Evolutionary conservation across 2,797 vertebrate genomes (phyloP).

Genomic region (Petrocephalus sullivani): DNA sequence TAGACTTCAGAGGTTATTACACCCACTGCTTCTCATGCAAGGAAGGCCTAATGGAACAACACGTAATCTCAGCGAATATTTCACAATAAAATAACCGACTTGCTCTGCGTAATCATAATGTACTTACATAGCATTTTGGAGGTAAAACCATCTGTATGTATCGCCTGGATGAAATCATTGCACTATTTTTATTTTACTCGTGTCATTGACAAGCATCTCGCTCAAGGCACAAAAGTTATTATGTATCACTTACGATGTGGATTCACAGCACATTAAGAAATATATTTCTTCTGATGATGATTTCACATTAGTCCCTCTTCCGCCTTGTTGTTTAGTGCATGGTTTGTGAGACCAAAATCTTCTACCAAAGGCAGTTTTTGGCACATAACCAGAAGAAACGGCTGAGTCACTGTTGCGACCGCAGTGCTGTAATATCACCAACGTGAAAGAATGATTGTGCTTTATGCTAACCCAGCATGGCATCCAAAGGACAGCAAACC

Average conservation of each 20-base stretch:
- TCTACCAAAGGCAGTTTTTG: neutral
- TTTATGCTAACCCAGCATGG: neutral
- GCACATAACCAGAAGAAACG: neutral
- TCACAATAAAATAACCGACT: neutral
- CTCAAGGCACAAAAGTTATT: neutral
- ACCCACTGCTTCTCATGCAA: neutral
- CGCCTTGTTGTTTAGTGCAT: neutral
- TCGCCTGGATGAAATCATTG: neutral
- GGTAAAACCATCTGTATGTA: neutral
- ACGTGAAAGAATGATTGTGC: neutral
- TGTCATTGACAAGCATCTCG: neutral
- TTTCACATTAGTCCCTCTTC: neutral
- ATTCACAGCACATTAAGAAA: slow-evolving; percentile 13
- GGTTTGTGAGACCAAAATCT: neutral
- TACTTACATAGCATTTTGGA: neutral
- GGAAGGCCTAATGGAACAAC: neutral
- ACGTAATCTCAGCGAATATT: neutral
- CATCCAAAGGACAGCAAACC: neutral
- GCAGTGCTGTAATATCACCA: neutral
- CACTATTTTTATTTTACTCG: neutral
- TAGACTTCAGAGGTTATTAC: neutral
- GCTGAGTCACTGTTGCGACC: neutral
- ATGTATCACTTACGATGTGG: neutral
- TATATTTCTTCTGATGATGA: neutral
- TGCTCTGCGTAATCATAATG: neutral